phyloP scores from a whole-genome alignment of 2,888 invertebrate species.

The Lathronympha strigana region DNA sequence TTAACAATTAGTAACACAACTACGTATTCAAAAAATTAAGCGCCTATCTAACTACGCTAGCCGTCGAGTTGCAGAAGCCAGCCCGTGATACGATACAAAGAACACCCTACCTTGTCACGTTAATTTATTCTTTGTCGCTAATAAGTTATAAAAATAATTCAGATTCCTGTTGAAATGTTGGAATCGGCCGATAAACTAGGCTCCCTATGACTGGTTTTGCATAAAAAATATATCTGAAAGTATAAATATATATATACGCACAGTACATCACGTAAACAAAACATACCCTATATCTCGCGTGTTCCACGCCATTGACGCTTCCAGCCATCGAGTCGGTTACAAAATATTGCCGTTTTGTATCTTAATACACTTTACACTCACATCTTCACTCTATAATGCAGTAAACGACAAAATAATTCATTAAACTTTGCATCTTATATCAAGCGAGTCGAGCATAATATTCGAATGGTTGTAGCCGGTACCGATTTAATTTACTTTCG shows the following conservation, averaged over 20 bases:
- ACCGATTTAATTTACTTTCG: background rate
- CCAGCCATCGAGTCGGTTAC: conserved; percentile 30
- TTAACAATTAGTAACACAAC: too few species aligned
- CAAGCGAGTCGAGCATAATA: background rate
- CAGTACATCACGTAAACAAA: conserved; percentile 12
- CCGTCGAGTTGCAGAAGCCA: too few species aligned
- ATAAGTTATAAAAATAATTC: too few species aligned
- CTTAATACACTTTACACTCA: conserved; percentile 32
- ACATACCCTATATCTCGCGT: conserved; percentile 38
- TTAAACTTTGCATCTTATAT: background rate
- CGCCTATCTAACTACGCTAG: too few species aligned
- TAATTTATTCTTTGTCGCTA: too few species aligned
- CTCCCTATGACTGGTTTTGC: background rate
- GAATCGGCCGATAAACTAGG: too few species aligned
- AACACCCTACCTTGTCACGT: too few species aligned
- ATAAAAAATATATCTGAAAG: background rate
- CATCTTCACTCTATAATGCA: background rate
- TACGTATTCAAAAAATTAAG: too few species aligned
- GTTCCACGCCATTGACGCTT: conserved; percentile 34
- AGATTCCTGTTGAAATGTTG: too few species aligned
- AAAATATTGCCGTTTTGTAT: conserved; percentile 39
- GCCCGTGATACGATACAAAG: too few species aligned
- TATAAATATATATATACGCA: background rate
- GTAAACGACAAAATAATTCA: background rate
- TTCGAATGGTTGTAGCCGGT: background rate